A percentile compares a stretch with the other conserved stretches of the same genome.
Evolutionary conservation across 92 coral and sea anemone genomes (phyloP).

Genomic region (Bergia puertoricense): DNA sequence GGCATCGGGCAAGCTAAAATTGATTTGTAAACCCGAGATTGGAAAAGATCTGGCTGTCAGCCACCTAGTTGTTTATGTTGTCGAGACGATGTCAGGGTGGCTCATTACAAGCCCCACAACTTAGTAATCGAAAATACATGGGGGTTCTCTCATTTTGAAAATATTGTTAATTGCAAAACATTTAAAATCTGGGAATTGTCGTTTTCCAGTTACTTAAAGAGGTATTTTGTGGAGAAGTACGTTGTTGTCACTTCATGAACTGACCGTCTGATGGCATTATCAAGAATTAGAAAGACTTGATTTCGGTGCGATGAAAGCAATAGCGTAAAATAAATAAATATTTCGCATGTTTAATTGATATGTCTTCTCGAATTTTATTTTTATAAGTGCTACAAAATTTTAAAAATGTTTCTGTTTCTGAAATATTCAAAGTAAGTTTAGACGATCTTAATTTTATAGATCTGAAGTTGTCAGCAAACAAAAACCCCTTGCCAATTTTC

Average conservation of each 20-base stretch:
- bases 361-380: background rate
- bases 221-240: background rate
- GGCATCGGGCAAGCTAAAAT: slow-evolving; percentile 8
- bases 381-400: background rate
- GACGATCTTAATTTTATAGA: background rate
- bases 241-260: background rate
- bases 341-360: background rate
- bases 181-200: background rate
- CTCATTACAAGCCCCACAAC: background rate
- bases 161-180: background rate
- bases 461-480: slow-evolving; percentile 1
- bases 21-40: background rate
- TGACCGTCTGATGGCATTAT: background rate
- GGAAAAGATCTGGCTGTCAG: background rate
- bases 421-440: background rate
- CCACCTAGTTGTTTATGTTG: background rate
- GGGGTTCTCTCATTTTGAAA: background rate
- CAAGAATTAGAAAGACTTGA: background rate
- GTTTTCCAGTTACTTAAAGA: slow-evolving; percentile 17
- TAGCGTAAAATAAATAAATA: background rate
- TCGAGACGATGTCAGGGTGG: background rate
- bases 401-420: background rate
- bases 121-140: background rate
- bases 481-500: background rate
- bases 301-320: background rate